A percentile compares a stretch with the other conserved stretches of the same genome.
Evolutionary conservation across 1,140 invertebrate genomes (phyloP).

Genomic region (Harlomillsia oculata): DNA sequence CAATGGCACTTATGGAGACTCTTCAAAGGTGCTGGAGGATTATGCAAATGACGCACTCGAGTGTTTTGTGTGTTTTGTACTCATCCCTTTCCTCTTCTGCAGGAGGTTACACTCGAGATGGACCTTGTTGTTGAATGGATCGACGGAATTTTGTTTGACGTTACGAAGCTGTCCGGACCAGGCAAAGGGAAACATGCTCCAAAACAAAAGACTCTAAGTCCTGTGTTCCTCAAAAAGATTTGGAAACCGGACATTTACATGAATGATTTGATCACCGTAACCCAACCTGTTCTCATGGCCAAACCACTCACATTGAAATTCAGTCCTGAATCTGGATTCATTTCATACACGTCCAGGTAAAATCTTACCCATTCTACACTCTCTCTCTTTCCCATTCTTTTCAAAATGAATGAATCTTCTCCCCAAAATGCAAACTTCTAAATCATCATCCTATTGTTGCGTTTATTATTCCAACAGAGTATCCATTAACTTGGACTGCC

Average conservation of each 20-base stretch:
- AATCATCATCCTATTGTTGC: too few species aligned
- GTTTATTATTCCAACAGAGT: too few species aligned
- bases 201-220: slow-evolving; percentile 11
- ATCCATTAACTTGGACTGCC: too few species aligned
- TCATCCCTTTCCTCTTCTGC: too few species aligned
- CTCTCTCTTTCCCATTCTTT: too few species aligned
- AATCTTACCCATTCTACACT: too few species aligned
- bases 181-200: background rate
- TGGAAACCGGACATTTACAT: slow-evolving; percentile 25
- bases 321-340: slow-evolving; percentile 14
- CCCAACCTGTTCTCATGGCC: slow-evolving; percentile 7
- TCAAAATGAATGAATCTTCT: too few species aligned
- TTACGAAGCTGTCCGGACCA: background rate
- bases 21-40: background rate
- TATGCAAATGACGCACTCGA: background rate
- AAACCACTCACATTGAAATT: slow-evolving; percentile 17
- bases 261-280: slow-evolving; percentile 10
- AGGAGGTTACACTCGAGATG: slow-evolving; percentile 9
- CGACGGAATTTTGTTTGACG: slow-evolving; percentile 19
- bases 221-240: slow-evolving; percentile 19
- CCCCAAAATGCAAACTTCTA: too few species aligned
- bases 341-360: slow-evolving; percentile 21
- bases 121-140: slow-evolving; percentile 22
- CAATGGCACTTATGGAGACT: too few species aligned
- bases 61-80: background rate